Evolutionary conservation across 2,113 vertebrate genomes (phyloP).

Genomic region (Leucoraja erinaceus): DNA sequence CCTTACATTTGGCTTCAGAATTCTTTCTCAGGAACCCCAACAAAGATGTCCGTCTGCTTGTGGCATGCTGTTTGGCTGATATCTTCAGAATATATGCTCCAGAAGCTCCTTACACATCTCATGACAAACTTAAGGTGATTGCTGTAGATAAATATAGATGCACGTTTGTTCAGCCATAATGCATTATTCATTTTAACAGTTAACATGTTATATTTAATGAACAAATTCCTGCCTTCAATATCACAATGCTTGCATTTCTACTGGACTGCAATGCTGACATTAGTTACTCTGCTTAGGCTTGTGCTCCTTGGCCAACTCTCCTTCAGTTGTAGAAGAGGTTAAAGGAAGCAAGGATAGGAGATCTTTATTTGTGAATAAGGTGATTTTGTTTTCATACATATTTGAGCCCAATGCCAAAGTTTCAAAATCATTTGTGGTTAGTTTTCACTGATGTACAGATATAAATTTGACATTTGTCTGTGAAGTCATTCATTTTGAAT

Average conservation of each 20-base stretch:
- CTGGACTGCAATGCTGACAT: neutral
- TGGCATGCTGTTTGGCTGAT: slow-evolving; percentile 96
- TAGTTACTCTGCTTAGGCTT: neutral
- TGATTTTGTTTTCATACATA: neutral
- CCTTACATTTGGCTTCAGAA: slow-evolving; percentile 95
- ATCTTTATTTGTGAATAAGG: neutral
- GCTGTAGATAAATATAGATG: neutral
- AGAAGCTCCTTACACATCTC: slow-evolving; percentile 96
- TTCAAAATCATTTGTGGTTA: neutral
- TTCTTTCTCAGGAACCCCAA: slow-evolving; percentile 99
- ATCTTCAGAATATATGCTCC: slow-evolving; percentile 98
- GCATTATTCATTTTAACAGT: neutral
- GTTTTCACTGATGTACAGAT: neutral
- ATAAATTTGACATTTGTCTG: neutral
- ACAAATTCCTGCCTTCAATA: neutral
- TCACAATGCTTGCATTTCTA: neutral
- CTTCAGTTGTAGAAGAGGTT: neutral
- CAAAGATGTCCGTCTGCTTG: slow-evolving; percentile 94
- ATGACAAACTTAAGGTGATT: slow-evolving; percentile 94
- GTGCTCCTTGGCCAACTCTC: neutral
- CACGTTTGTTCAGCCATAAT: neutral
- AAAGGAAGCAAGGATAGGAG: neutral
- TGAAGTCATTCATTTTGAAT: neutral
- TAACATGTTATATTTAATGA: neutral
- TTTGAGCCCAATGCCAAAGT: neutral